Conservation (phyloP, 1,140 invertebrate genomes). For the Psilanteris sp. region DNA sequence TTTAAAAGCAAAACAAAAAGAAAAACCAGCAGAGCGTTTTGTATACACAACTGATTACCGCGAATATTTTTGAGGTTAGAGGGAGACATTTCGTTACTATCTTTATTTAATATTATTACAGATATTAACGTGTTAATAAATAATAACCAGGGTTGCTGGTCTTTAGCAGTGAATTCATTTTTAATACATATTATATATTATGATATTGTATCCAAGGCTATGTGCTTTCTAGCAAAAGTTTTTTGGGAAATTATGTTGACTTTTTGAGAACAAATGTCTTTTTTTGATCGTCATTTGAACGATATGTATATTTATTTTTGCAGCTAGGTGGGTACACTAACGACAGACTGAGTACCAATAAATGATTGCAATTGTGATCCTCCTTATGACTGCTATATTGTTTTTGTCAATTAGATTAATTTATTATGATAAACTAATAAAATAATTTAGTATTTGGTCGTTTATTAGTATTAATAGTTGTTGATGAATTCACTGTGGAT, state of each 20-base stretch:
- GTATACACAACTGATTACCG: conserved; percentile 47
- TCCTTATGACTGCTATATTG: conserved; percentile 12
- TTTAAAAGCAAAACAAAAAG: conserved; percentile 29
- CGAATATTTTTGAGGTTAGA: conserved; percentile 46
- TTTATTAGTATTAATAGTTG: conserved; percentile 30
- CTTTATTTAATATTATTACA: conserved; percentile 35
- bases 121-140: conserved; percentile 35
- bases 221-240: conserved; percentile 61
- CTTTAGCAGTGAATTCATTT: conserved; percentile 51
- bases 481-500: conserved; percentile 19
- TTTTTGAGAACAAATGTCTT: conserved; percentile 4
- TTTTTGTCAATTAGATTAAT: conserved; percentile 19
- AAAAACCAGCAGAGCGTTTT: conserved; percentile 51
- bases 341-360: conserved; percentile 67
- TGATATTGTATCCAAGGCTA: conserved; percentile 49
- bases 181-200: conserved; percentile 44
- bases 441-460: conserved; percentile 8
- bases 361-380: conserved; percentile 70
- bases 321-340: conserved; percentile 21
- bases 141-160: conserved; percentile 55
- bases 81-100: conserved; percentile 35
- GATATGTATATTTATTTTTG: conserved; percentile 15
- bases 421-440: conserved; percentile 17
- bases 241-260: conserved; percentile 39
- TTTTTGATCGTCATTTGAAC: conserved; percentile 16